These are phyloP conservation scores for Drosophila kurseongensis DNA, from an alignment of 1,140 invertebrate genomes.

Conservation along the genomic window DNA sequence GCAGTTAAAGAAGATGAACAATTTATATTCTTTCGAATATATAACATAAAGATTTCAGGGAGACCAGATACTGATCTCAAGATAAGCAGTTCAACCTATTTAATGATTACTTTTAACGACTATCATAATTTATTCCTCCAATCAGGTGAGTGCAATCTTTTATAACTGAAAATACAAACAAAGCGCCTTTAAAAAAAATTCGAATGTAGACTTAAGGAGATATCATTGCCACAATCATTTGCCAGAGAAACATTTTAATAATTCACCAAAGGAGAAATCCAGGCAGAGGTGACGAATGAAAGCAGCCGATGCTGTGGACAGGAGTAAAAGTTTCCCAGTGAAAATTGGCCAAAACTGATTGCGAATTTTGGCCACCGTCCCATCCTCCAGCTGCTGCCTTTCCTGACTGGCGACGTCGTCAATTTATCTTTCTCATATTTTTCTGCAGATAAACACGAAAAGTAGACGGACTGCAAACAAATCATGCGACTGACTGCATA, in stretches of 20 bases:
- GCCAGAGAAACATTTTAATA: constrained; percentile 47
- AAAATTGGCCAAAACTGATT: constrained; percentile 72
- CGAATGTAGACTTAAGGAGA: constrained; percentile 1
- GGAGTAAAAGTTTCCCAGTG: constrained; percentile 72
- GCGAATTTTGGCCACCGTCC: constrained; percentile 50
- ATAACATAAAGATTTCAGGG: background rate
- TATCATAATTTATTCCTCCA: constrained; percentile 2
- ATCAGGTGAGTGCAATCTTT: constrained; percentile 2
- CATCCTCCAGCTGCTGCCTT: constrained; percentile 30
- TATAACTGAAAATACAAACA: constrained; percentile 7
- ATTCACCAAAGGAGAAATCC: constrained; percentile 54
- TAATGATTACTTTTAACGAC: background rate
- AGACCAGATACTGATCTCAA: background rate
- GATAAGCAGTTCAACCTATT: background rate
- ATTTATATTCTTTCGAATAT: background rate
- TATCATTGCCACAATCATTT: constrained; percentile 18
- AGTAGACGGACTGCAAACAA: constrained; percentile 82
- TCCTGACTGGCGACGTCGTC: constrained; percentile 38
- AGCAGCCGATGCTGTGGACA: constrained; percentile 58
- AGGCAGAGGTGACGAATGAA: constrained; percentile 72
- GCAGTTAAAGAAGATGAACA: background rate
- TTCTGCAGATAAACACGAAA: constrained; percentile 80
- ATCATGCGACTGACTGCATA: constrained; percentile 83
- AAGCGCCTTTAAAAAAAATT: constrained; percentile 8
- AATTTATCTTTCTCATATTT: constrained; percentile 84